A percentile compares a stretch with the other conserved stretches of the same genome.
Conservation (phyloP, 2,888 invertebrate genomes). For the Eupithecia inturbata region DNA sequence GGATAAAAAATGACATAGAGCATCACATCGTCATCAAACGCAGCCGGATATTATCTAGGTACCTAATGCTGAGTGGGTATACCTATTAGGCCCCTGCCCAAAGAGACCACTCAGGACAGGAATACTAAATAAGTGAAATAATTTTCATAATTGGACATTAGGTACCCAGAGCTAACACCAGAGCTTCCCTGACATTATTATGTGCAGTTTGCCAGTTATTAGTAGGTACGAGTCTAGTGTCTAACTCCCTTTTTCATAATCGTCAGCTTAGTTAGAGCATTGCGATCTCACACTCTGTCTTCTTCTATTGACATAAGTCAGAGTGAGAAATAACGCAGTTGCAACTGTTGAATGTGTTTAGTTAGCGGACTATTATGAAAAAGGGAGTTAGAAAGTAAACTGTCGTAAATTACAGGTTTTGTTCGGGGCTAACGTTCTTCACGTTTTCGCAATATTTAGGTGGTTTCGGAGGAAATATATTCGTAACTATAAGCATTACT, state of each 20-base stretch:
- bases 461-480: slow-evolving; percentile 81
- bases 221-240: no score
- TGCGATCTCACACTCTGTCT: no score
- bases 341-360: no score
- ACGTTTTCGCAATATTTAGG: slow-evolving; percentile 85
- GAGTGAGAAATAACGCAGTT: no score
- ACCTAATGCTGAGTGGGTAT: not conserved
- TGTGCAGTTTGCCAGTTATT: no score
- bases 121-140: not conserved
- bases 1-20: no score
- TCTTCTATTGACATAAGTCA: no score
- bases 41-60: not conserved
- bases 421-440: slow-evolving; percentile 83
- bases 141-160: not conserved
- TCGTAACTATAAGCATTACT: slow-evolving; percentile 79
- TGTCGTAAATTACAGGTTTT: slow-evolving; percentile 71
- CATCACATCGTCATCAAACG: not conserved
- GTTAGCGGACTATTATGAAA: no score
- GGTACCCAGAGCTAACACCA: not conserved
- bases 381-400: not conserved
- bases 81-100: not conserved
- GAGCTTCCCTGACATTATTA: not conserved
- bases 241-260: no score
- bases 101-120: not conserved
- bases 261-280: no score